Base-by-base conservation (phyloP, 1,140 invertebrate species). In the Bombus affinis region DNA sequence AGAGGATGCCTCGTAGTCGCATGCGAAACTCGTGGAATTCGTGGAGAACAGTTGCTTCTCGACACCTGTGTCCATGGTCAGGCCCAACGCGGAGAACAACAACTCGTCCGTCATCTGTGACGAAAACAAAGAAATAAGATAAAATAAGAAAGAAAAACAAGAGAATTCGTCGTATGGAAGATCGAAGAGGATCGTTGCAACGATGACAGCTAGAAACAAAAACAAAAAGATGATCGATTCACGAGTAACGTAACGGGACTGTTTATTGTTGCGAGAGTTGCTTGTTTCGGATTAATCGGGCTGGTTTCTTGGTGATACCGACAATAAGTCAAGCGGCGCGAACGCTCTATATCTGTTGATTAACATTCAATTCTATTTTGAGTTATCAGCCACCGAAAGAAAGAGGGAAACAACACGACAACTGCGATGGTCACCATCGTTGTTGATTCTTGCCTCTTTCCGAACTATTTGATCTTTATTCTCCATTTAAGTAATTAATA, bases 31-130 rank as follows among this genome's bases (percentile, higher is more conserved):
- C 25, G 84, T 84, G 8, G 86, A 37, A 18, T 79, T 89, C 2
- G 89, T 68, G 28, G 93, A 86, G 39, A 92, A 89, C 81, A 93
- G 83, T 25, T 91, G 86, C 62, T 81, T 88, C 47, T 85, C 90
- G n/a, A 87, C 75, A 42, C 85, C 74, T 3, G 90, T 81, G 76
- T 94, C 93, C 81, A 87, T 92, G 18, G 92, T 93, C 53, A 95
- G 72, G 18, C 94, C 94, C 71, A 95, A 73, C 0, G 94, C 93
- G 62, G 95, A 95, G 84, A 95, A 94, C 25, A 95, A 81, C 80
- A 95, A 84, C 81, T 95, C 94, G 76, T 95, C 94, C 73, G 94
- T 93, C 93, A 95, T 95, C 92, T 95, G 84, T 9, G 87, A 22
- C 32, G n/a, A 53, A 32, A 79, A 68, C 28, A 3, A 47, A 74